Percentiles rank a stretch among this genome's conserved stretches.
Conservation (phyloP, 2,888 invertebrate genomes). For the Bombylius discolor region DNA sequence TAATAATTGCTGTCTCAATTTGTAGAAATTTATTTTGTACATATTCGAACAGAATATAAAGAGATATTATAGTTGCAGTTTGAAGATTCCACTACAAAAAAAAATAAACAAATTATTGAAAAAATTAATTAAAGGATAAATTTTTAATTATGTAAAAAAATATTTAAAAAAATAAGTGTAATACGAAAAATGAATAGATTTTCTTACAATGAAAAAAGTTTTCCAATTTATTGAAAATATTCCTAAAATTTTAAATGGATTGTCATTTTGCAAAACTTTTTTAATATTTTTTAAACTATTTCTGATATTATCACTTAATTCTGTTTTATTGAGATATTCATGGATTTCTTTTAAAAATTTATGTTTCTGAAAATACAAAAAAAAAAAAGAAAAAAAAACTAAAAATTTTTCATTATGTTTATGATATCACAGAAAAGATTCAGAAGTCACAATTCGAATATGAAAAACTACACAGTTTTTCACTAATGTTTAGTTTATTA, state of each 20-base stretch:
- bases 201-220: slow-evolving; percentile 16
- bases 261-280: slow-evolving; percentile 5
- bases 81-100: slow-evolving; percentile 16
- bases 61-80: not conserved
- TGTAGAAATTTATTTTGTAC: not conserved
- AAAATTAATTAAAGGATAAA: too few relatives aligned
- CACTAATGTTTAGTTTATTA: too few relatives aligned
- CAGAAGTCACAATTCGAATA: too few relatives aligned
- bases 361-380: not conserved
- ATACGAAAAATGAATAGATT: not conserved
- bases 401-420: too few relatives aligned
- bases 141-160: too few relatives aligned
- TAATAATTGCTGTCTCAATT: too few relatives aligned
- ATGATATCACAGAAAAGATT: too few relatives aligned
- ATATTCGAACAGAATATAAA: not conserved
- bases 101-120: not conserved
- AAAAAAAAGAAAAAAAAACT: too few relatives aligned
- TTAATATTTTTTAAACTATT: slow-evolving; percentile 11
- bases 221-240: slow-evolving; percentile 12
- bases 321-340: not conserved
- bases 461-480: too few relatives aligned
- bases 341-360: not conserved
- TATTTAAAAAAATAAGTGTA: too few relatives aligned
- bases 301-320: not conserved
- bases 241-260: slow-evolving; percentile 15